phyloP scores from a whole-genome alignment of 1,140 invertebrate genomes.

The Drosophila setifemur region DNA sequence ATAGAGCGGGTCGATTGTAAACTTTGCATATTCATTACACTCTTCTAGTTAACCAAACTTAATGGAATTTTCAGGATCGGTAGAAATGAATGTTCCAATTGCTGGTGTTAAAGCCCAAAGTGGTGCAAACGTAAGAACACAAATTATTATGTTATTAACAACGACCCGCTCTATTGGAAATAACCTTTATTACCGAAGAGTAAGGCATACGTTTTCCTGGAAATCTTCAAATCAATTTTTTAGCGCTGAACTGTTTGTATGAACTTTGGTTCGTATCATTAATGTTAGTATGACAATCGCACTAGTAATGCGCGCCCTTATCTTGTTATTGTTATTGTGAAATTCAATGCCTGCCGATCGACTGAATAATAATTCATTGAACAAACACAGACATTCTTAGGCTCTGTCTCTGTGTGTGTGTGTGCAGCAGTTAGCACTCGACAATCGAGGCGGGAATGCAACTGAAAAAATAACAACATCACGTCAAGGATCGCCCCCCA shows the following conservation, averaged over 20 bases:
- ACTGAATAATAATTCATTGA: constrained; percentile 52
- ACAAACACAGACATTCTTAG: constrained; percentile 32
- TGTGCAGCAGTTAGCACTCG: background rate
- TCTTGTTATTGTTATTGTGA: constrained; percentile 61
- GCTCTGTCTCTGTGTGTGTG: background rate
- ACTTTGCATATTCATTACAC: too few species aligned
- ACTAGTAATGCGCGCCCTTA: constrained; percentile 15
- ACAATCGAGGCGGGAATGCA: constrained; percentile 19
- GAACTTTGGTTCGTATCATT: constrained; percentile 33
- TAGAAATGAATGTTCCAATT: too few species aligned
- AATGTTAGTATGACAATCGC: constrained; percentile 37
- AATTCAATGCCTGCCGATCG: constrained; percentile 47
- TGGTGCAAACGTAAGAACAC: too few species aligned
- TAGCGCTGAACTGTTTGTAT: constrained; percentile 21
- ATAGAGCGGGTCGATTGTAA: too few species aligned
- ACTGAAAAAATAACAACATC: constrained; percentile 27
- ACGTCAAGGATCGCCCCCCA: constrained; percentile 34
- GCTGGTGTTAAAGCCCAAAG: too few species aligned
- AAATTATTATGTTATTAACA: too few species aligned
- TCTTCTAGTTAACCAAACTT: too few species aligned
- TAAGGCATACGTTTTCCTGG: background rate
- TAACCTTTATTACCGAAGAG: background rate
- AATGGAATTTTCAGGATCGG: too few species aligned
- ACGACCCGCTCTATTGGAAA: too few species aligned
- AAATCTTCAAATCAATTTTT: constrained; percentile 15